Evolutionary conservation across 1,140 invertebrate species (phyloP), one percentile per base, ranked within the genome.

Genomic region (Bombus superbus): DNA sequence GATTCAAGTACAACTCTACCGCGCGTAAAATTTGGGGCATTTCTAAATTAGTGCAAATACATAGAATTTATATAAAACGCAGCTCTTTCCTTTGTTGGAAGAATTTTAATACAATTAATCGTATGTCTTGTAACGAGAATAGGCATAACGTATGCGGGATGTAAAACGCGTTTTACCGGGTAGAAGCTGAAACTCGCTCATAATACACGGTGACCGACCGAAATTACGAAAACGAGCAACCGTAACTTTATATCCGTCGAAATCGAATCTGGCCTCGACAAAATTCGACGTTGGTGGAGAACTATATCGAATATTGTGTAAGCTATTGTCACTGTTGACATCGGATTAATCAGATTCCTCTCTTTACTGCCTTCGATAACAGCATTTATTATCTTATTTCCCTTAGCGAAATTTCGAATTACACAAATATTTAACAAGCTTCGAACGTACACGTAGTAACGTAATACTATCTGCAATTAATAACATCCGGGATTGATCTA

Each of bases 231-330:
- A 85, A 62, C 83, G 83, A 28, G 9, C 68, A 57, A 35, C 15
- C 25, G 83, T 66, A 81, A 85, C 38, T 22, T n/a, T 57, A 57
- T 85, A 74, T 73, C 42, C 40, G 35, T n/a, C 44, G 78, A 81
- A 81, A 81, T 85, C 57, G 71, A 85, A 84, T 47, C 78, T 85
- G 78, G 62, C 69, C 76, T 25, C 59, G 78, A 66, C 44, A 78
- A 81, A 42, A 81, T 40, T 59, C 81, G 10, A 83, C 73, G 13
- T 64, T 42, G 10, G 32, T 42, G 59, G 59, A 35, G 47, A 81
- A 57, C 74, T 85, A 57, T 81, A 85, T 75, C 57, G 81, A 81
- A 81, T 81, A 81, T 40, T 83, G 44, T 42, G 57, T 57, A 77
- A 69, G 53, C 9, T 69, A 59, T 79, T 79, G 76, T 57, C n/a